A percentile compares a stretch with the other conserved stretches of the same genome.
phyloP scores from a whole-genome alignment of 2,888 invertebrate genomes.

The Drosophila mimica region DNA sequence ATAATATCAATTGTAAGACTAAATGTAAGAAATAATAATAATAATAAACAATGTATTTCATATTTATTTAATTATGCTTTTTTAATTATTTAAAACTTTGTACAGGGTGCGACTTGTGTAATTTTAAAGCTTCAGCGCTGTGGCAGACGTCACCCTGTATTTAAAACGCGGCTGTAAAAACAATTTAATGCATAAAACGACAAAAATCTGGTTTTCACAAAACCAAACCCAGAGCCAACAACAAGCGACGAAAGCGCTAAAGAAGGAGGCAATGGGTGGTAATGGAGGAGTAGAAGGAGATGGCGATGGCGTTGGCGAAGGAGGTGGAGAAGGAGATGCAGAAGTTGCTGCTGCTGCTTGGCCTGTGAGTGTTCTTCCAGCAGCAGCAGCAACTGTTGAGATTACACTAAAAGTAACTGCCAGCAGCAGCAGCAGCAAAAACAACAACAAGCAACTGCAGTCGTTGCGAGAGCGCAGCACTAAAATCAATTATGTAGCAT shows the following conservation, averaged over 20 bases:
- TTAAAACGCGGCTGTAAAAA: constrained; percentile 79
- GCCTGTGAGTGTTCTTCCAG: not conserved
- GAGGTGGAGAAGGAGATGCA: constrained; percentile 5
- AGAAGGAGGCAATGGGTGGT: constrained; percentile 58
- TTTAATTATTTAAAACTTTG: not conserved
- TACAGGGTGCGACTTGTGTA: not conserved
- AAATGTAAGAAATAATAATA: not conserved
- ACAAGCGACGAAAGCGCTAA: constrained; percentile 67
- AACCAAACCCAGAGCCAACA: constrained; percentile 73
- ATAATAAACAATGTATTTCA: not conserved
- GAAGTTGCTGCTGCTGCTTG: constrained; percentile 30
- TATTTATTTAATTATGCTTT: not conserved
- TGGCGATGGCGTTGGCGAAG: constrained; percentile 27
- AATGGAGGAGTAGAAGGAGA: constrained; percentile 17
- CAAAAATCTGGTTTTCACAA: constrained; percentile 82
- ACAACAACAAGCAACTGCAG: constrained; percentile 41
- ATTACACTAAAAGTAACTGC: constrained; percentile 80
- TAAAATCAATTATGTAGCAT: constrained; percentile 83
- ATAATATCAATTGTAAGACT: not conserved
- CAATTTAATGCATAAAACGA: constrained; percentile 83
- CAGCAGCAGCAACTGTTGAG: constrained; percentile 68
- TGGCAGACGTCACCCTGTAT: constrained; percentile 60
- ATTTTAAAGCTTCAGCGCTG: not conserved
- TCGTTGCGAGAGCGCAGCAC: constrained; percentile 73
- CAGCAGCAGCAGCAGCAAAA: constrained; percentile 47